Conservation (phyloP, 1,140 invertebrate species). For the Coptotermes formosanus region DNA sequence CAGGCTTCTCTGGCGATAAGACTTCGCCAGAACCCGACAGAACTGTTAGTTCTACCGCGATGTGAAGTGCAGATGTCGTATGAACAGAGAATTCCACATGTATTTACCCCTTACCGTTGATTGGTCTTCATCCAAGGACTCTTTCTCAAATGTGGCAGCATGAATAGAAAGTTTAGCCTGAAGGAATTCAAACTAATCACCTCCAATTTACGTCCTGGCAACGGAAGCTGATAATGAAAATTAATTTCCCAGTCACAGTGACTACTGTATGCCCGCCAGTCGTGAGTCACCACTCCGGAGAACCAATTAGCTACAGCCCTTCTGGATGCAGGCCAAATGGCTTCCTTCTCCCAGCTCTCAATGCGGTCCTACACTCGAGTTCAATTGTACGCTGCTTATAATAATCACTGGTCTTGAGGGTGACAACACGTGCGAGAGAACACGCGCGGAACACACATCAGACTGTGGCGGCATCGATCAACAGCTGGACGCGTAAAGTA, state of each 20-base stretch:
- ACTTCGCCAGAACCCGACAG: too few species aligned
- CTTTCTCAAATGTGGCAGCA: neutral
- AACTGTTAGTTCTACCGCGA: too few species aligned
- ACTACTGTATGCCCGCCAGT: neutral
- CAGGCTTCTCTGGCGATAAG: too few species aligned
- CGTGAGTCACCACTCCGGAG: neutral
- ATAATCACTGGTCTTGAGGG: neutral
- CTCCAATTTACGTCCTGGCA: neutral
- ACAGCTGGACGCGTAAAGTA: too few species aligned
- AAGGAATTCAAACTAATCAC: slow-evolving; percentile 1
- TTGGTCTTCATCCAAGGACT: too few species aligned
- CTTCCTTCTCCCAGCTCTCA: neutral
- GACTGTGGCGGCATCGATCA: too few species aligned
- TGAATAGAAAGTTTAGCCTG: neutral
- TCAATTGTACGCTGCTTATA: neutral
- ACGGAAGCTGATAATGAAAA: neutral
- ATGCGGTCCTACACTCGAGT: too few species aligned
- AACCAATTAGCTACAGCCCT: neutral
- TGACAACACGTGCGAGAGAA: too few species aligned
- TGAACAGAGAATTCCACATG: too few species aligned
- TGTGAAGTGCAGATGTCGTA: too few species aligned
- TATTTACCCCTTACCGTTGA: too few species aligned
- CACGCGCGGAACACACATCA: too few species aligned
- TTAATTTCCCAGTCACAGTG: neutral
- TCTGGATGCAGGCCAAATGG: neutral